These are phyloP conservation scores for Esox lucius DNA, from an alignment of 2,797 vertebrate genomes.

Conservation along the genomic window DNA sequence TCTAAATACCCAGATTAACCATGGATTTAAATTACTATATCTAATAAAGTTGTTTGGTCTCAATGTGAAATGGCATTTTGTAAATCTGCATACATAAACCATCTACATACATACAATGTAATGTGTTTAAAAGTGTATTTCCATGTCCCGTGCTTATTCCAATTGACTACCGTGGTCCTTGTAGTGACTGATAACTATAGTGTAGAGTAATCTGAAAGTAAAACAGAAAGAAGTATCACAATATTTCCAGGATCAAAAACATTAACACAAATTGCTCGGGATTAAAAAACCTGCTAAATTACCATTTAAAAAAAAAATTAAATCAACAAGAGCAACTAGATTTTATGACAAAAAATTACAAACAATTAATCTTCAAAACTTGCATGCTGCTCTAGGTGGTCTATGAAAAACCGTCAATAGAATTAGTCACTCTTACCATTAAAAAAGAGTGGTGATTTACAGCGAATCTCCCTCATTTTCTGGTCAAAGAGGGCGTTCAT, in stretches of 20 bases:
- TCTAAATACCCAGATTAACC: not conserved
- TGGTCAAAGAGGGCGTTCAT: constrained; percentile 92
- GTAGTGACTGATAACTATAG: constrained; percentile 31
- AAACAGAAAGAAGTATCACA: constrained; percentile 10
- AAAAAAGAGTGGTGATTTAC: constrained; percentile 88
- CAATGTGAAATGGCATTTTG: constrained; percentile 1
- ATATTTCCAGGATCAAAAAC: not conserved
- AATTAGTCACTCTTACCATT: constrained; percentile 73
- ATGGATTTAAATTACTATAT: not conserved
- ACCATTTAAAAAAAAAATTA: no score
- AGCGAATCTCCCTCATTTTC: constrained; percentile 92
- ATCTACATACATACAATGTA: not conserved
- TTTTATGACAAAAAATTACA: not conserved
- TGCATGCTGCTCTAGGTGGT: not conserved
- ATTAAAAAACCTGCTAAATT: not conserved
- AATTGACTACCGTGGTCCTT: constrained; percentile 13
- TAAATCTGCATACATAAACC: no score
- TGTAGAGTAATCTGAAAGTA: constrained; percentile 39
- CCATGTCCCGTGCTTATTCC: not conserved
- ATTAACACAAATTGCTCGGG: not conserved
- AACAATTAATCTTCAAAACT: not conserved
- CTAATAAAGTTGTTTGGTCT: not conserved
- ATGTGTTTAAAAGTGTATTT: not conserved
- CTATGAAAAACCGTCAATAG: not conserved
- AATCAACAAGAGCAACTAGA: not conserved